A percentile compares a stretch with the other conserved stretches of the same genome.
Conservation (phyloP, 2,888 invertebrate genomes). For the Melinaea marsaeus region DNA sequence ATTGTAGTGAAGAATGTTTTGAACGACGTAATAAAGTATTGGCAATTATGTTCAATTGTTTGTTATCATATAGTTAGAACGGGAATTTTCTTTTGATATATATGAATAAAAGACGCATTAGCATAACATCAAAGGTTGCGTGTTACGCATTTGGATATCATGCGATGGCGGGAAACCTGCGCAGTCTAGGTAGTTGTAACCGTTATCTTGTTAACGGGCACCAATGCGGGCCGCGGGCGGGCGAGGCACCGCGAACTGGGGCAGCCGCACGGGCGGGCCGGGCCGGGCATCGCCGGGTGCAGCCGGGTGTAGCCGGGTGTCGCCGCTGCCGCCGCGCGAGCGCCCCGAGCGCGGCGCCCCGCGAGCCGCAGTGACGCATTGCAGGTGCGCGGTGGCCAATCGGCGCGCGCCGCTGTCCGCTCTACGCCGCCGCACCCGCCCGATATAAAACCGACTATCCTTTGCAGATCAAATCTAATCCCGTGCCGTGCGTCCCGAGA, state of each 20-base stretch:
- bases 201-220: constrained; percentile 43
- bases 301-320: constrained; percentile 31
- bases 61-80: too few relatives aligned
- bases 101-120: constrained; percentile 17
- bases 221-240: constrained; percentile 44
- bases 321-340: constrained; percentile 41
- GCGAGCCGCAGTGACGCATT: constrained; percentile 85
- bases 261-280: constrained; percentile 45
- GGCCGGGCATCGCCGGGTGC: constrained; percentile 42
- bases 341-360: constrained; percentile 42
- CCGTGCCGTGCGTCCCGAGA: constrained; percentile 73
- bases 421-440: constrained; percentile 86
- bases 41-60: too few relatives aligned
- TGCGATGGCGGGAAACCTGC: constrained; percentile 43
- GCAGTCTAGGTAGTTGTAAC: constrained; percentile 30
- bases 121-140: constrained; percentile 17
- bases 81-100: too few relatives aligned
- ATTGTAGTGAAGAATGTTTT: too few relatives aligned
- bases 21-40: too few relatives aligned
- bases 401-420: constrained; percentile 83
- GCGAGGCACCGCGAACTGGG: constrained; percentile 51
- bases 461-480: constrained; percentile 81
- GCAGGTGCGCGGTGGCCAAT: constrained; percentile 91
- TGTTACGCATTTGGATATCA: constrained; percentile 26
- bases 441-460: constrained; percentile 81